A percentile compares a stretch with the other conserved stretches of the same genome.
These are phyloP conservation scores for Elachura formosa DNA, from an alignment of 2,113 vertebrate species.

Conservation along the genomic window DNA sequence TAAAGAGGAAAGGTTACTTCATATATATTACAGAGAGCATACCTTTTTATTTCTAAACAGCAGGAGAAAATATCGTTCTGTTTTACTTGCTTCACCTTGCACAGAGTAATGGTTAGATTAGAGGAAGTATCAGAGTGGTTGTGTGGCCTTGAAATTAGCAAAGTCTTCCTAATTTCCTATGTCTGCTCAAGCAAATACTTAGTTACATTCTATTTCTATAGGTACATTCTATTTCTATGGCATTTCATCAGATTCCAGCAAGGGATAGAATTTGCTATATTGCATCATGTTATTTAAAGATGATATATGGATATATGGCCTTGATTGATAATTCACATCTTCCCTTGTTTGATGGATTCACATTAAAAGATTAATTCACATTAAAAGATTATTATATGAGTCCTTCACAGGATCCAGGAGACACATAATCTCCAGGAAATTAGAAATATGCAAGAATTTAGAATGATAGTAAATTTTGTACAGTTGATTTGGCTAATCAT, in stretches of 20 bases:
- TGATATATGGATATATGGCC: not conserved
- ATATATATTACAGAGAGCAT: not conserved
- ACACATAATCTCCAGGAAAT: not conserved
- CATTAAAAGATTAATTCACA: not conserved
- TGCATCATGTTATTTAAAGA: not conserved
- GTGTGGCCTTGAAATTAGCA: not conserved
- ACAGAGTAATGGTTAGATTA: not conserved
- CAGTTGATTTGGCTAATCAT: not conserved
- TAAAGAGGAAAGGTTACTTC: not conserved
- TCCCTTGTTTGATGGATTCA: not conserved
- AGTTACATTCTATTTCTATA: not conserved
- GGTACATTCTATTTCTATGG: not conserved
- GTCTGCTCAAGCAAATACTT: not conserved
- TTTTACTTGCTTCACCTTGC: not conserved
- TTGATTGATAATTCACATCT: not conserved
- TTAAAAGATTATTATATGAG: conserved; percentile 9
- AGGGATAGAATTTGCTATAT: not conserved
- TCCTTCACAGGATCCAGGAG: conserved; percentile 14
- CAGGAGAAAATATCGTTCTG: fast-evolving
- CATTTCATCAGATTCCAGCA: not conserved
- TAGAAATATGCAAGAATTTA: conserved; percentile 38
- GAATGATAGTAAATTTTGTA: not conserved
- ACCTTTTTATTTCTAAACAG: not conserved
- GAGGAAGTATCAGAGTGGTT: not conserved
- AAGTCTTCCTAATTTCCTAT: not conserved